Evolutionary conservation across 2,113 vertebrate species (phyloP).

Genomic region (Psilopogon haemacephalus): DNA sequence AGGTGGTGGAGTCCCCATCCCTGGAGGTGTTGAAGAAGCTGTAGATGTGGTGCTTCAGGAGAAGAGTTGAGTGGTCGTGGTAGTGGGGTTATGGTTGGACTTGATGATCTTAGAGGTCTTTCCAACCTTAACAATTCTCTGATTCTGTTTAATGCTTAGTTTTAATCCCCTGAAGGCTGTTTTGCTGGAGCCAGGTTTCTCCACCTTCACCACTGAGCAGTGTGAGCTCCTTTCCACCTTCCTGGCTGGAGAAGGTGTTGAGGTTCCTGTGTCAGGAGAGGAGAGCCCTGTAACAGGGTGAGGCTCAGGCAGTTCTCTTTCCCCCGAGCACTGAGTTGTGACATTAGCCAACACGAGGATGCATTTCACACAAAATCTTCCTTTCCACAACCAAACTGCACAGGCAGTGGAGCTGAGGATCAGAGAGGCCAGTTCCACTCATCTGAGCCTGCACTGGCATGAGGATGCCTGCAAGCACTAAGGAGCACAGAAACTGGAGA

Average conservation of each 20-base stretch:
- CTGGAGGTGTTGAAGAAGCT: too few species aligned
- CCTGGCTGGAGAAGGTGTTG: neutral
- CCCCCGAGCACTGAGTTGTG: neutral
- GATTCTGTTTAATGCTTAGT: neutral
- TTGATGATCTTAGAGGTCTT: too few species aligned
- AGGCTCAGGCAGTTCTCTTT: neutral
- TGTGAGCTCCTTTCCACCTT: neutral
- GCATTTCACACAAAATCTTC: neutral
- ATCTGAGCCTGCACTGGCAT: neutral
- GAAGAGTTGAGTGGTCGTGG: too few species aligned
- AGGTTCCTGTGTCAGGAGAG: neutral
- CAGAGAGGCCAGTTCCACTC: neutral
- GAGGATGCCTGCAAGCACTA: neutral
- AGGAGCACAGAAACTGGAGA: neutral
- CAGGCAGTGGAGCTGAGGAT: neutral
- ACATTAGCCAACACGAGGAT: neutral
- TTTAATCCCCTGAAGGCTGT: neutral
- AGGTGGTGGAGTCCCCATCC: too few species aligned
- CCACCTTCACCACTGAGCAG: neutral
- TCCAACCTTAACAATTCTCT: too few species aligned
- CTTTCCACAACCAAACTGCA: neutral
- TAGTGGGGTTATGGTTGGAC: too few species aligned
- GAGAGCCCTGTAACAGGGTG: fast-evolving
- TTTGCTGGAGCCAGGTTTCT: neutral
- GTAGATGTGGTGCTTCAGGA: too few species aligned